Evolutionary conservation across 2,113 vertebrate species (phyloP), one percentile per base, ranked within the genome.

Genomic region (Heliornis fulica): DNA sequence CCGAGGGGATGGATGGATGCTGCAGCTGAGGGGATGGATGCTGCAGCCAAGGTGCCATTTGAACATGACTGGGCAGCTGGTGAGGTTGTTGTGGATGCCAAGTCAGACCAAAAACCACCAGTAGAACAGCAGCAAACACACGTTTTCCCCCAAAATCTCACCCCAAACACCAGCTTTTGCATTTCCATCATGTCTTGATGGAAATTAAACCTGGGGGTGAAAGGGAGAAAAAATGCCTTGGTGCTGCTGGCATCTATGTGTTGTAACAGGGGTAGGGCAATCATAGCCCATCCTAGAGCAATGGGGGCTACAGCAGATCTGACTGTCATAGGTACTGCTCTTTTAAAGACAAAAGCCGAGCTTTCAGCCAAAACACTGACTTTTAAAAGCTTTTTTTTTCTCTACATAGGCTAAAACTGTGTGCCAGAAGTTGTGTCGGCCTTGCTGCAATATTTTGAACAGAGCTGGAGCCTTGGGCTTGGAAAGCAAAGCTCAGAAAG

Each of bases 51-150:
- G 59, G 66, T 3, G 0, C 34, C 0, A 1, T 56, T 69, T 79
- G 61, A 74, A 74, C 85, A 38, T 91, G 38, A n/a, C 56, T 64
- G 70, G 65, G 90, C 66, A 56, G 38, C 50, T 65, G 83, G 15
- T 0, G 11, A 63, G 71, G 51, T 83, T 90, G 29, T 79, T 43
- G 8, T 0, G 0, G 69, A 20, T 16, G 17, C 22, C 26, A 13
- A 26, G 16, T 32, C 74, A 88, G 65, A 48, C 66, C 48, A 31
- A 19, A 11, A 23, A n/a, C n/a, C 48, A 38, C 38, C 2, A 0
- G 6, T 7, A n/a, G 40, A 43, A 26, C 0, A 1, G 11, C 59
- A 64, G 36, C 19, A 26, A 28, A 8, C 29, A 53, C 54, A 5
- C 0, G 1, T 40, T 10, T 54, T 32, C 59, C 38, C 60, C 38